Evolutionary conservation across 2,797 vertebrate species (phyloP).

Genomic region (Acrossocheilus fasciatus): DNA sequence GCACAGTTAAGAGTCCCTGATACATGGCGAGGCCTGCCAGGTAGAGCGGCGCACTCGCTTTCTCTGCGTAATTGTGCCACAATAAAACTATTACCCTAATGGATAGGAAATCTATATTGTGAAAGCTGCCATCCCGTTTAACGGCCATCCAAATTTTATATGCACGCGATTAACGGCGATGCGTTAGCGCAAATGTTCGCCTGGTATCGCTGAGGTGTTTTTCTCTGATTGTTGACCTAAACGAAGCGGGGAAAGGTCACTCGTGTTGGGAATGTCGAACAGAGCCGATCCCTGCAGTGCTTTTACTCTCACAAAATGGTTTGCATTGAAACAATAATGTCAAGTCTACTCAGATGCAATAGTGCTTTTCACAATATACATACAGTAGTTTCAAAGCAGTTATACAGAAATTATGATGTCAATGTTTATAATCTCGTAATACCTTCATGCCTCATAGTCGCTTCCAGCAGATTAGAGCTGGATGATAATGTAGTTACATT

Average conservation of each 20-base stretch:
- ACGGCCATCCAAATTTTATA: conserved; percentile 83
- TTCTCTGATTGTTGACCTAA: conserved; percentile 58
- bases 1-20: conserved; percentile 95
- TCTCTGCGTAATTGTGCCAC: conserved; percentile 93
- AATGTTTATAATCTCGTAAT: neutral
- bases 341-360: neutral
- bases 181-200: conserved; percentile 62
- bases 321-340: neutral
- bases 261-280: conserved; percentile 36
- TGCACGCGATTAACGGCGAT: conserved; percentile 75
- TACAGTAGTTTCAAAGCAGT: neutral
- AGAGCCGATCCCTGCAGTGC: neutral
- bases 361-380: neutral
- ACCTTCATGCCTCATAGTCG: neutral
- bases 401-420: neutral
- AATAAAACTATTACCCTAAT: conserved; percentile 98
- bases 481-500: neutral
- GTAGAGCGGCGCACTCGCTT: conserved; percentile 82
- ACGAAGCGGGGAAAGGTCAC: conserved; percentile 72
- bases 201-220: conserved; percentile 66
- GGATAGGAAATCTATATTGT: conserved; percentile 86
- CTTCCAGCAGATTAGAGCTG: neutral
- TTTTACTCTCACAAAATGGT: neutral
- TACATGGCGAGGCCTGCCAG: conserved; percentile 91
- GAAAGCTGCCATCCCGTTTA: conserved; percentile 75